These are phyloP conservation scores for Melieria crassipennis DNA, from an alignment of 2,888 invertebrate species.

Conservation along the genomic window DNA sequence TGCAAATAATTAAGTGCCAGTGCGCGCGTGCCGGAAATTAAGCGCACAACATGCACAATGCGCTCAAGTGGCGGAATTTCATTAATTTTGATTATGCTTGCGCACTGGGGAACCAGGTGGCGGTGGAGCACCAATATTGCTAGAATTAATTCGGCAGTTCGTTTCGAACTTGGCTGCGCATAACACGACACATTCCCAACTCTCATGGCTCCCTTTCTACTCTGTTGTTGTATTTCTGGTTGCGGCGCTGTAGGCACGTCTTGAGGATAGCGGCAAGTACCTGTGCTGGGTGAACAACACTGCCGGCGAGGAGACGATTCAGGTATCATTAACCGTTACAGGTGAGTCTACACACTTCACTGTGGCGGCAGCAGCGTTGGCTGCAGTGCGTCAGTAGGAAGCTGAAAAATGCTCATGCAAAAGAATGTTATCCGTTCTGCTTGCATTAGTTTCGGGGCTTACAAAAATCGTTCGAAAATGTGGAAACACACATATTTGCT, in stretches of 20 bases:
- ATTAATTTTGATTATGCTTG: too few species aligned
- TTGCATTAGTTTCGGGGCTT: neutral
- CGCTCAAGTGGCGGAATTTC: too few species aligned
- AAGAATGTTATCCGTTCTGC: neutral
- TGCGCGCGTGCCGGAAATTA: too few species aligned
- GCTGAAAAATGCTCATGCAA: neutral
- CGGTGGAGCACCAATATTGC: too few species aligned
- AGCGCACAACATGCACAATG: too few species aligned
- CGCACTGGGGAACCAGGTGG: too few species aligned
- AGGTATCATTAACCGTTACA: slow-evolving; percentile 81
- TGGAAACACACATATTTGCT: neutral
- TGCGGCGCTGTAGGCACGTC: slow-evolving; percentile 63
- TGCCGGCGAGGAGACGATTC: slow-evolving; percentile 82
- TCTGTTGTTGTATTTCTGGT: neutral
- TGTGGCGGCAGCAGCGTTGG: too few species aligned
- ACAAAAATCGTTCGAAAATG: neutral
- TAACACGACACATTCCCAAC: too few species aligned
- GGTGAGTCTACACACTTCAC: slow-evolving; percentile 66
- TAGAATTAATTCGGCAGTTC: too few species aligned
- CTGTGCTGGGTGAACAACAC: slow-evolving; percentile 92
- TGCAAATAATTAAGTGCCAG: neutral
- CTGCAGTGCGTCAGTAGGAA: neutral
- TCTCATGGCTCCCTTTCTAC: neutral
- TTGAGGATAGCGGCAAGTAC: slow-evolving; percentile 87
- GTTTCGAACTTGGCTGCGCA: too few species aligned